Percentiles rank a stretch among this genome's conserved stretches.
phyloP scores from a whole-genome alignment of 2,113 vertebrate genomes.

The Myotis lucifugus region DNA sequence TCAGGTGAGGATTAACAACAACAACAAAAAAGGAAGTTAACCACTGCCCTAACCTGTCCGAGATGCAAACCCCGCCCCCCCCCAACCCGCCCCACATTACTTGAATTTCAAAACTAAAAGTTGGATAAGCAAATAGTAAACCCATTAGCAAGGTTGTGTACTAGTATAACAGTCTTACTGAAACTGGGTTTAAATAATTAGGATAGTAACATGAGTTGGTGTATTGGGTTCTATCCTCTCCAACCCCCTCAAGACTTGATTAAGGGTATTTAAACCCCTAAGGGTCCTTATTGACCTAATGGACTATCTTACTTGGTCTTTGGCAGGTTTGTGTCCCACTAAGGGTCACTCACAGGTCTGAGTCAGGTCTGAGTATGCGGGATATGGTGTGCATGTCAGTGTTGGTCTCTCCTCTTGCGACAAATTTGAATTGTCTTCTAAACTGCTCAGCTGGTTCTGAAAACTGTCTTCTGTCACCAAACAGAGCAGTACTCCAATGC shows the following conservation, averaged over 20 bases:
- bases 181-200: neutral
- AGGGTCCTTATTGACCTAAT: too few relatives aligned
- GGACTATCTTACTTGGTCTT: too few relatives aligned
- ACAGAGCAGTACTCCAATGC: neutral
- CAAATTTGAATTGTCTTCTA: neutral
- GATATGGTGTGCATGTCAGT: too few relatives aligned
- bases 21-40: neutral
- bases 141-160: neutral
- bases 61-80: neutral
- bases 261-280: neutral
- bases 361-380: neutral
- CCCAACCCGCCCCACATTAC: neutral
- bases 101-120: neutral
- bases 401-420: neutral
- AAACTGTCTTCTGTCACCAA: neutral
- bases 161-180: neutral
- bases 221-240: neutral
- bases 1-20: too few relatives aligned
- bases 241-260: neutral
- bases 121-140: too few relatives aligned
- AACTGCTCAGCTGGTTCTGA: neutral
- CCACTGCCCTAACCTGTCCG: accelerated
- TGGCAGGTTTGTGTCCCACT: neutral
- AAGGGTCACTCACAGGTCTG: neutral
- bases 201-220: neutral